Conservation (phyloP, 2,113 vertebrate genomes). For the Xyliphius kryptos region DNA sequence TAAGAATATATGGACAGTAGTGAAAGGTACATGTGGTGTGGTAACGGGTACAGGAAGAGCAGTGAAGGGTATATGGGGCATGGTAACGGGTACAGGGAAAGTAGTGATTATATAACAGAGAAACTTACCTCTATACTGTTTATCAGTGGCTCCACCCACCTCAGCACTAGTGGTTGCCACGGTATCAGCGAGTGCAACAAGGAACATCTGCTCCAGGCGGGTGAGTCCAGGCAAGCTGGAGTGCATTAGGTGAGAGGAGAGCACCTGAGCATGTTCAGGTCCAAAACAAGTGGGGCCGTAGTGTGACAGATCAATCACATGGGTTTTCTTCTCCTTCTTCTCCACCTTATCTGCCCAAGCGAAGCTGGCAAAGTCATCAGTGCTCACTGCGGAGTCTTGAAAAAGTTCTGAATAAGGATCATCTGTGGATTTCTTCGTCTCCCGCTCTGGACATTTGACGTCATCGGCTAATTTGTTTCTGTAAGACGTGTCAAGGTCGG, state of each 20-base stretch:
- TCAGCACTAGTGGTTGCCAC: constrained; percentile 93
- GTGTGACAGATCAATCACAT: constrained; percentile 93
- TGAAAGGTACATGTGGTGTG: no score
- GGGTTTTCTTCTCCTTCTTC: constrained; percentile 87
- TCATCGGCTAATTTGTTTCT: constrained; percentile 71
- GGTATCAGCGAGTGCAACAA: constrained; percentile 93
- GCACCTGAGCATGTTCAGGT: constrained; percentile 88
- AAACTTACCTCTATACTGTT: constrained; percentile 66
- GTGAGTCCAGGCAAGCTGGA: constrained; percentile 95
- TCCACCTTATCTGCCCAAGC: constrained; percentile 87
- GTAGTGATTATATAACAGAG: no score
- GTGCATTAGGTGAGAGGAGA: constrained; percentile 97
- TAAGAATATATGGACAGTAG: no score
- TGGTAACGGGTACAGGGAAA: no score
- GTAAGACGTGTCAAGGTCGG: constrained; percentile 85
- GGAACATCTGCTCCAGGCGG: constrained; percentile 95
- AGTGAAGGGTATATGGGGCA: no score
- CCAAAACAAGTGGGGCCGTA: constrained; percentile 94
- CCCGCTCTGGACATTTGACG: constrained; percentile 65
- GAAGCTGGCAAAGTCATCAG: constrained; percentile 88
- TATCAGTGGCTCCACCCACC: constrained; percentile 81
- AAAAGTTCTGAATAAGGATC: constrained; percentile 93
- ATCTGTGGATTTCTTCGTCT: constrained; percentile 63
- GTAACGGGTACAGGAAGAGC: no score
- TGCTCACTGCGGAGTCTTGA: constrained; percentile 80